Evolutionary conservation across 2,797 vertebrate species (phyloP).

Genomic region (Ceryle rudis): DNA sequence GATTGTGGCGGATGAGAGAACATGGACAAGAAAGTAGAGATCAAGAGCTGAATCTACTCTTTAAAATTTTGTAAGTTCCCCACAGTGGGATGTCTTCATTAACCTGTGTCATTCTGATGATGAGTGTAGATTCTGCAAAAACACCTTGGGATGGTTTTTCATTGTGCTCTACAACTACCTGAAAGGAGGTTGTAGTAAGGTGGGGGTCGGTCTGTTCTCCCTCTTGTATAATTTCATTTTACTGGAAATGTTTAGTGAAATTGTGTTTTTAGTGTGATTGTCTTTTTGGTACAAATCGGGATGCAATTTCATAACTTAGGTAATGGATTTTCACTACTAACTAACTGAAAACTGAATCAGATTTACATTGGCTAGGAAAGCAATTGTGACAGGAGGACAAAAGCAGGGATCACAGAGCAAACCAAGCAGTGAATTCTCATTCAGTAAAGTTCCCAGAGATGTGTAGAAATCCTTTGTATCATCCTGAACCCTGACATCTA

Average conservation of each 20-base stretch:
- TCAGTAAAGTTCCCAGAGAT: background rate
- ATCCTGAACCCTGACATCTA: background rate
- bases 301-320: background rate
- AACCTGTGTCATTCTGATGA: background rate
- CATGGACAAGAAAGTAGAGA: background rate
- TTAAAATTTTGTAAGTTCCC: background rate
- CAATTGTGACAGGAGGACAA: background rate
- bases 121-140: background rate
- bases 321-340: background rate
- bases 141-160: background rate
- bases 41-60: background rate
- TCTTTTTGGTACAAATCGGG: background rate
- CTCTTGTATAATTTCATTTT: background rate
- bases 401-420: background rate
- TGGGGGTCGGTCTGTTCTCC: too few species aligned
- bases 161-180: too few species aligned
- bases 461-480: background rate
- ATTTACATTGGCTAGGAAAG: background rate
- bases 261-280: background rate
- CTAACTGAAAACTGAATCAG: background rate
- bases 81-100: background rate
- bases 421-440: background rate
- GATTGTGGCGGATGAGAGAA: background rate
- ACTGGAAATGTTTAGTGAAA: background rate
- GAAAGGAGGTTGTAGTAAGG: too few species aligned